phyloP scores from a whole-genome alignment of 2,113 vertebrate species.

The Tursiops truncatus region DNA sequence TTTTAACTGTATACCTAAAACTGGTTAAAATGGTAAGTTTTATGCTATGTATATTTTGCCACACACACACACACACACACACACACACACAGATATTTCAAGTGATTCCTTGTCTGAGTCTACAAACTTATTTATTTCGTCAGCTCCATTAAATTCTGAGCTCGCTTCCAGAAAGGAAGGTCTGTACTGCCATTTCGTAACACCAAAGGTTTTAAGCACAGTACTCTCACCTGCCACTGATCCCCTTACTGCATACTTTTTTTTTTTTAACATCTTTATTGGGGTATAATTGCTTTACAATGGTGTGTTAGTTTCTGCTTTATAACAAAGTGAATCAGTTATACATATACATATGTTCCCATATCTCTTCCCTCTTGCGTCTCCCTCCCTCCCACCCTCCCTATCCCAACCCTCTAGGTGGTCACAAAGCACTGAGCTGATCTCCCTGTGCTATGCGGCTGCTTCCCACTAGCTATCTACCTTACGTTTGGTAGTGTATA shows the following conservation, averaged over 20 bases:
- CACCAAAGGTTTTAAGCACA: not conserved
- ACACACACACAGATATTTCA: not conserved
- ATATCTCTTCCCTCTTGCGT: too few species aligned
- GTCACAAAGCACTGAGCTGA: too few species aligned
- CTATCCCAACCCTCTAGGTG: too few species aligned
- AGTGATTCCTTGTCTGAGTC: not conserved
- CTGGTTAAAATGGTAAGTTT: not conserved
- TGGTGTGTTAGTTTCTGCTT: too few species aligned
- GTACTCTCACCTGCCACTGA: not conserved
- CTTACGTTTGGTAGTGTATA: too few species aligned
- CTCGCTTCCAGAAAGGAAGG: not conserved
- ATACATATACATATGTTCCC: too few species aligned
- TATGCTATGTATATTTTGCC: not conserved
- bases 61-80: not conserved
- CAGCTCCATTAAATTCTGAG: not conserved
- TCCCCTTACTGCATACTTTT: not conserved
- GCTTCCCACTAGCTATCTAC: too few species aligned
- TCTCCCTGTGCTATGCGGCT: too few species aligned
- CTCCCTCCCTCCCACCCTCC: too few species aligned
- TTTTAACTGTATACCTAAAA: not conserved
- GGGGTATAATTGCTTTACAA: too few species aligned
- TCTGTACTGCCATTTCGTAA: not conserved
- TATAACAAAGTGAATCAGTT: too few species aligned
- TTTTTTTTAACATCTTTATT: too few species aligned
- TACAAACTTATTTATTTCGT: not conserved